A percentile compares a stretch with the other conserved stretches of the same genome.
These are phyloP conservation scores for Delichon dasypus DNA, from an alignment of 2,797 vertebrate species.

Conservation along the genomic window DNA sequence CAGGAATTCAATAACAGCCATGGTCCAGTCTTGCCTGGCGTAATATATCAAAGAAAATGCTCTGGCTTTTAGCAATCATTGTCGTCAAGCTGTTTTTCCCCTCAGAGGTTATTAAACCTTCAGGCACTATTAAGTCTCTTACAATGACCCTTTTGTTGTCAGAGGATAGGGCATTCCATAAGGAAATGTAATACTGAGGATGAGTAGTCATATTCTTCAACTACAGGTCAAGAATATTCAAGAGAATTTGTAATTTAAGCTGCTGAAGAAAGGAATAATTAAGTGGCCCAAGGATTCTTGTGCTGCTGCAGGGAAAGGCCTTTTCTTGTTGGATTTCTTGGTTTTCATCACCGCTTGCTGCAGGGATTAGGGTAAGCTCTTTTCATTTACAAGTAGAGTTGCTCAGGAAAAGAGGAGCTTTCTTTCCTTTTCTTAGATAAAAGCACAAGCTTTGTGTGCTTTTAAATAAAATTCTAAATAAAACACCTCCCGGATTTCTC, in stretches of 20 bases:
- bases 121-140: constrained; percentile 25
- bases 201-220: neutral
- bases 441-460: neutral
- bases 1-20: neutral
- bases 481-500: neutral
- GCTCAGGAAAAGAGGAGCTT: constrained; percentile 46
- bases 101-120: constrained; percentile 39
- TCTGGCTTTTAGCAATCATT: neutral
- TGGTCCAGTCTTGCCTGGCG: neutral
- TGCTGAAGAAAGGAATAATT: constrained; percentile 51
- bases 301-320: constrained; percentile 19
- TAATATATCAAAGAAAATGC: constrained; percentile 13
- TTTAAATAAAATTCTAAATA: constrained; percentile 4
- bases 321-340: constrained; percentile 56
- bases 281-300: neutral
- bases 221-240: constrained; percentile 37
- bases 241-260: constrained; percentile 46
- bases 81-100: constrained; percentile 9
- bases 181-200: constrained; percentile 18
- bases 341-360: constrained; percentile 35
- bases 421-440: neutral
- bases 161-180: neutral
- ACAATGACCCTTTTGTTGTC: neutral
- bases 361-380: constrained; percentile 56
- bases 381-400: constrained; percentile 47